Conservation (phyloP, 1,140 invertebrate species). For the Thaumatotibia leucotreta region DNA sequence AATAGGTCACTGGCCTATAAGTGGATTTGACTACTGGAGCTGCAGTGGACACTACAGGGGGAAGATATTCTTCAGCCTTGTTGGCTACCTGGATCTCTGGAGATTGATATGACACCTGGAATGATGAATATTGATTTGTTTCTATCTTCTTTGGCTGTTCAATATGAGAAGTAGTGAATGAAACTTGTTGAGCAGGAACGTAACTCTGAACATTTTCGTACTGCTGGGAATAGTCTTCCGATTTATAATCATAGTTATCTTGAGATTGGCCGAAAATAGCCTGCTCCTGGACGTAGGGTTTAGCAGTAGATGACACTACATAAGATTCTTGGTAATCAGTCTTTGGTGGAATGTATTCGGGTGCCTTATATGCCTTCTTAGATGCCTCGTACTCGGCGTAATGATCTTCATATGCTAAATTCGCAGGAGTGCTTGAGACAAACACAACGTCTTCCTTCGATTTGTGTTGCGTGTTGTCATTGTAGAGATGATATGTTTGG, state of each 20-base stretch:
- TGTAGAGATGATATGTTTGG: constrained; percentile 54
- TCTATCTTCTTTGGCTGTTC: constrained; percentile 36
- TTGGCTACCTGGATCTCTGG: constrained; percentile 57
- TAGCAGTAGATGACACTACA: constrained; percentile 39
- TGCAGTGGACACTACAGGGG: constrained; percentile 47
- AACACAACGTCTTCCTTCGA: constrained; percentile 45
- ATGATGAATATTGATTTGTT: constrained; percentile 40
- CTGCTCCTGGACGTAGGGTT: constrained; percentile 39
- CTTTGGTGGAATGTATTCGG: constrained; percentile 60
- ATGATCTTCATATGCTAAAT: constrained; percentile 59
- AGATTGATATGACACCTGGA: constrained; percentile 42
- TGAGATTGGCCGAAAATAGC: constrained; percentile 32
- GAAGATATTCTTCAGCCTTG: constrained; percentile 61
- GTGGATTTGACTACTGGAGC: constrained; percentile 46
- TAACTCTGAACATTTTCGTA: constrained; percentile 32
- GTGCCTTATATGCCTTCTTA: constrained; percentile 44
- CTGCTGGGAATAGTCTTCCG: constrained; percentile 38
- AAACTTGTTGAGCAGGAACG: constrained; percentile 26
- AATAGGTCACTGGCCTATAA: constrained; percentile 44
- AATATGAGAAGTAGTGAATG: constrained; percentile 32
- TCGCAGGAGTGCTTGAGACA: constrained; percentile 60
- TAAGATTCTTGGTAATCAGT: constrained; percentile 41
- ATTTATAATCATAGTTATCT: constrained; percentile 43
- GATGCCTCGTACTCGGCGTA: constrained; percentile 49
- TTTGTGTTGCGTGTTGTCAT: constrained; percentile 30